Conservation (phyloP, 2,797 vertebrate genomes). For the Myotis planiceps region DNA sequence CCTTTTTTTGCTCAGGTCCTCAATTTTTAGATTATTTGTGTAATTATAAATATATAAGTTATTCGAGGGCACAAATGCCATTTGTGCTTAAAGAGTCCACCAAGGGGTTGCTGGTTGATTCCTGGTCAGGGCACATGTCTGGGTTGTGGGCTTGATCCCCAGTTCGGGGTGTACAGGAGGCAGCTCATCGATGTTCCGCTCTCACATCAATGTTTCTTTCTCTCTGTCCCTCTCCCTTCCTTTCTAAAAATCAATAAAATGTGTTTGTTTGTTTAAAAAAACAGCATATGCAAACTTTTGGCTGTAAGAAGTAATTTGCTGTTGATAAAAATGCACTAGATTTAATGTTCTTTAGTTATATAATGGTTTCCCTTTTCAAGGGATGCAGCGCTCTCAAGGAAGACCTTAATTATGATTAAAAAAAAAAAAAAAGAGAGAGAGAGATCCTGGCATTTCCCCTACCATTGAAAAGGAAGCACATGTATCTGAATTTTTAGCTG, state of each 20-base stretch:
- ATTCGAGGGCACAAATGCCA: neutral
- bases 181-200: neutral
- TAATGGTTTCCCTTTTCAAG: constrained; percentile 30
- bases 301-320: neutral
- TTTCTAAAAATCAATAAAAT: neutral
- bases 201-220: neutral
- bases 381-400: constrained; percentile 36
- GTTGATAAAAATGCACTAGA: constrained; percentile 9
- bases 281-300: neutral
- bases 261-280: neutral
- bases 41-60: constrained; percentile 7
- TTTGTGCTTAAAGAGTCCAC: neutral
- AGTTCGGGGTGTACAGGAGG: neutral
- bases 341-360: neutral
- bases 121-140: neutral
- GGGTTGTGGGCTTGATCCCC: neutral
- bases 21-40: neutral
- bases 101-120: neutral
- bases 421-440: neutral
- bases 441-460: neutral
- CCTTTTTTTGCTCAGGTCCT: neutral
- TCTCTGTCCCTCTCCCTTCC: neutral
- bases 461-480: neutral
- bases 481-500: constrained; percentile 31
- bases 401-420: neutral